Evolutionary conservation across 1,140 invertebrate species (phyloP), one percentile per base, ranked within the genome.

Genomic region (Sitodiplosis mosellana): DNA sequence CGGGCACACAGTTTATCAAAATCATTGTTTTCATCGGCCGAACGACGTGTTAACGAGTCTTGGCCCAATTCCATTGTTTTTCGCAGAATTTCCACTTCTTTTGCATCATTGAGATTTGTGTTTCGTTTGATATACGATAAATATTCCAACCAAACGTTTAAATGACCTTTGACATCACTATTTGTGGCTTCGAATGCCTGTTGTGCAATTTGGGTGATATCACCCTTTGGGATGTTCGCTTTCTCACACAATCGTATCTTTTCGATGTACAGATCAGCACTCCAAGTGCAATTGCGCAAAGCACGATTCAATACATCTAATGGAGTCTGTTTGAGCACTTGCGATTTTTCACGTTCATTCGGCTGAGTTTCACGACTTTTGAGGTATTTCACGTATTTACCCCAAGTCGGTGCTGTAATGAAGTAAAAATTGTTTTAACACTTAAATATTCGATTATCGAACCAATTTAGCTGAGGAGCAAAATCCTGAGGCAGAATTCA

Each of bases 281-380:
- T 57, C 65, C 65, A 67, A 1, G 63, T 55, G 49, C 65, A 67
- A 56, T 69, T 69, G 40, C 65, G 51, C 20, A 67, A 46, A 12
- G 65, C 60, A 34, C 58, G 55, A 59, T 19, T 52, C 49, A 52
- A 57, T 53, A 58, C 61, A 61, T 49, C 63, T 51, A 48, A 51
- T 12, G 63, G 61, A 56, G 48, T 65, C 50, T 45, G 54, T 45
- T 40, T 54, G 37, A 54, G 61, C 48, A 52, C 56, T 48, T 49
- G 55, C 53, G 19, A 60, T 36, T 48, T 57, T 45, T 44, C 54
- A 40, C 38, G 57, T 52, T 34, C 57, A 60, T 54, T 59, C 49
- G 60, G 60, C 17, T 58, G 52, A 7, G 54, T 55, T 36, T 60
- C 60, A 17, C 63, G 63, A 53, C 65, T 59, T 45, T 54, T 53